Evolutionary conservation across 2,888 invertebrate genomes (phyloP), one percentile per base, ranked within the genome.

Genomic region (Leucoptera coffeella): DNA sequence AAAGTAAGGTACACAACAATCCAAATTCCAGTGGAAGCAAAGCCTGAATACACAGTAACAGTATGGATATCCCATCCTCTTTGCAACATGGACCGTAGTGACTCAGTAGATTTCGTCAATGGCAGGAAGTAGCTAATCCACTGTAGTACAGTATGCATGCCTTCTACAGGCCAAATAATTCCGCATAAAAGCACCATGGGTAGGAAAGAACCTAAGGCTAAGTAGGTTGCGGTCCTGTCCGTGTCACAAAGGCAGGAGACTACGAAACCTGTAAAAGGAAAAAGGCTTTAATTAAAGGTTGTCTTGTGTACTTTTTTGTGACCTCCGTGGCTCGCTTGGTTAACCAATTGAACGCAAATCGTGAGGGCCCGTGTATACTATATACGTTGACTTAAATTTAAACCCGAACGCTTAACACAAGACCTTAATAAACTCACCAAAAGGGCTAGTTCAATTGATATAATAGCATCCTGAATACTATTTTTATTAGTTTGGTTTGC

Each of bases 111-210:
- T 40, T 86, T 82, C 0, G 94, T 94, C 11, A 93, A 67, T 0
- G 94, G 94, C 12, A 94, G 71, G 22, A 86, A 60, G 38, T 74
- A 80, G 37, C 88, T 83, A 22, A 90, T 46, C 46, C 79, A 79
- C 46, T 77, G 77, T 4, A 92, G 62, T 22, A 80, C 41, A 0
- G 74, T 57, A 45, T 90, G 89, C 87, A 95, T 94, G 21, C 69
- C 92, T 73, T 95, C 90, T 32, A 92, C 75, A 0, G 95, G 95
- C 95, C 95, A 95, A 38, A 95, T 85, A 32, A 94, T 90, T 26
- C 90, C 90, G 38, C 89, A 89, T 4, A 90, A 57, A 78, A 90
- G 77, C 12, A 90, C 82, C 51, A 89, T 85, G 2, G 90, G 90
- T 32, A 90, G 52, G 53, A 90, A 90, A 1, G 87, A 87, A 0